These are phyloP conservation scores for Excalfactoria chinensis DNA, from an alignment of 2,113 vertebrate genomes.

Conservation along the genomic window DNA sequence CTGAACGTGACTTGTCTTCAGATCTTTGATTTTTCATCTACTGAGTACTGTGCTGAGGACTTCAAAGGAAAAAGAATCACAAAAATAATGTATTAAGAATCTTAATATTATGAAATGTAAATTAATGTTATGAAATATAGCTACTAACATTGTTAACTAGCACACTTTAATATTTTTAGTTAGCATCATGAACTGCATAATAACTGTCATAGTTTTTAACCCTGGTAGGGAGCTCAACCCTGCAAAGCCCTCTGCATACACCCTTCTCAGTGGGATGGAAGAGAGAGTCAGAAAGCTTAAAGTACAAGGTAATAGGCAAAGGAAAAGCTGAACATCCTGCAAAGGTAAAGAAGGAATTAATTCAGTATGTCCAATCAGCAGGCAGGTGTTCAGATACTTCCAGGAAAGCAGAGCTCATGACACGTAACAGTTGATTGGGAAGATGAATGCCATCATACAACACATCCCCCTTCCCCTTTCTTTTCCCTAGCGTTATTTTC, in stretches of 20 bases:
- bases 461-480: neutral
- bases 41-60: neutral
- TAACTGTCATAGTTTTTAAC: neutral
- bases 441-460: neutral
- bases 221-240: neutral
- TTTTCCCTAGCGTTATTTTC: neutral
- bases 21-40: neutral
- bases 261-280: neutral
- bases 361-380: neutral
- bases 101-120: neutral
- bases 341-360: neutral
- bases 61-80: neutral
- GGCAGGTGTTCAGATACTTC: neutral
- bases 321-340: neutral
- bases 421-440: neutral
- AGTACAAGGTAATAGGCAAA: neutral
- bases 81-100: neutral
- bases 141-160: neutral
- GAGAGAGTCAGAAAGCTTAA: neutral
- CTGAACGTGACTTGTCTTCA: neutral
- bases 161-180: neutral
- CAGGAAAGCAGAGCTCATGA: neutral
- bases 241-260: neutral
- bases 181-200: neutral
- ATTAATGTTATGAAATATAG: neutral